phyloP scores from a whole-genome alignment of 2,797 vertebrate species.

The Sardinella longiceps region DNA sequence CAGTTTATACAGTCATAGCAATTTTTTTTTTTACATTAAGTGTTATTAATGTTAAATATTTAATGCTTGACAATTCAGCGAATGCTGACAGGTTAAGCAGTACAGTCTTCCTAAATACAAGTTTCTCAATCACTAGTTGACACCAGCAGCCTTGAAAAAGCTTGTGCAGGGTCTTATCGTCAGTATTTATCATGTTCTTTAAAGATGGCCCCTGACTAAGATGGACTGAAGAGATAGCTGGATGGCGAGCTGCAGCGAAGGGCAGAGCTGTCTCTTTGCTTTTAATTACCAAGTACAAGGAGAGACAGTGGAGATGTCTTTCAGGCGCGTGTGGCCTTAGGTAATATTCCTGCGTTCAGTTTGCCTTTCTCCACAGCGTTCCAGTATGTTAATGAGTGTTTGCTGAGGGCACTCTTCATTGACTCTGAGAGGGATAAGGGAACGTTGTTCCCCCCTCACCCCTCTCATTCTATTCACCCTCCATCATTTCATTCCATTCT shows the following conservation, averaged over 20 bases:
- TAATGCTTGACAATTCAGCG: neutral
- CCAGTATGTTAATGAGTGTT: constrained; percentile 50
- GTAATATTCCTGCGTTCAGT: constrained; percentile 46
- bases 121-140: neutral
- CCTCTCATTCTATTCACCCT: constrained; percentile 23
- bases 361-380: constrained; percentile 46
- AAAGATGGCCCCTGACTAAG: neutral
- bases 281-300: constrained; percentile 13
- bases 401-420: constrained; percentile 39
- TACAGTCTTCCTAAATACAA: neutral
- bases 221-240: constrained; percentile 2
- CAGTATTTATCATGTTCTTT: neutral
- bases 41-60: neutral
- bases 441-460: constrained; percentile 41
- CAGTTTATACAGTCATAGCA: too few species aligned
- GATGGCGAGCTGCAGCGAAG: neutral
- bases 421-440: constrained; percentile 28
- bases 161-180: neutral
- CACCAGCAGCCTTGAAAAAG: neutral
- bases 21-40: too few species aligned
- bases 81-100: neutral
- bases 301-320: constrained; percentile 24
- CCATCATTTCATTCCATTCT: neutral
- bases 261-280: constrained; percentile 5
- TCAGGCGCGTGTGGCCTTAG: constrained; percentile 29